Conservation (phyloP, 2,888 invertebrate genomes). For the Calliscelio sp. region DNA sequence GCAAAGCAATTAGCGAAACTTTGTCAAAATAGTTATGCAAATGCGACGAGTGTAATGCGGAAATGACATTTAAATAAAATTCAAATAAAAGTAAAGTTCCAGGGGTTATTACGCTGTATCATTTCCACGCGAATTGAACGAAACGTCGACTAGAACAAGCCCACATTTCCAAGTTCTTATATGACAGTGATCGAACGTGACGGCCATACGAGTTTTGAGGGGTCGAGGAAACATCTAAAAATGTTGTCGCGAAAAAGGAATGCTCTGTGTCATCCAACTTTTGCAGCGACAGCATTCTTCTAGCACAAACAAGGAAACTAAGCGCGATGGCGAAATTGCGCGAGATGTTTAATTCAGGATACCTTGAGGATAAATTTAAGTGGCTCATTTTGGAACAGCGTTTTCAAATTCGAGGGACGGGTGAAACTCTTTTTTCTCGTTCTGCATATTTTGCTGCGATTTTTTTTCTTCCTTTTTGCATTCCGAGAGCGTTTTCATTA, state of each 20-base stretch:
- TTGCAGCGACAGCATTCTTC: constrained; percentile 42
- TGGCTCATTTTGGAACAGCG: constrained; percentile 15
- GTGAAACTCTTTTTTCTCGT: neutral
- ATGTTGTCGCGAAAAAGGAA: constrained; percentile 48
- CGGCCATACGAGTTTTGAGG: constrained; percentile 52
- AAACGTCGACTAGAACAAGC: constrained; percentile 29
- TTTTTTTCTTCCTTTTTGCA: neutral
- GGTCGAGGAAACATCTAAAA: constrained; percentile 48
- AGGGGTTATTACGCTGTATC: constrained; percentile 38
- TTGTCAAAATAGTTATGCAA: constrained; percentile 54
- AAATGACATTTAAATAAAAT: constrained; percentile 55
- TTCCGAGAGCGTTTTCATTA: constrained; percentile 43
- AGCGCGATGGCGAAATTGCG: constrained; percentile 18
- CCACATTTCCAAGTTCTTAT: constrained; percentile 53
- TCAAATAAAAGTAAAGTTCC: constrained; percentile 30
- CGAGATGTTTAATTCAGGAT: constrained; percentile 44
- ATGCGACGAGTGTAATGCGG: constrained; percentile 28
- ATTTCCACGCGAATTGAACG: constrained; percentile 44
- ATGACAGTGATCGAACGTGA: constrained; percentile 63
- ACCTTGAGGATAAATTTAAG: constrained; percentile 22
- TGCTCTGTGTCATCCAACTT: constrained; percentile 24
- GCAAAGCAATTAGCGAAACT: constrained; percentile 43
- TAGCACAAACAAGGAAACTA: constrained; percentile 53
- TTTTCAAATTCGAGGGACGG: constrained; percentile 25
- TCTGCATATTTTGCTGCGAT: neutral